phyloP scores from a whole-genome alignment of 2,797 vertebrate genomes.

The Meda fulgida region DNA sequence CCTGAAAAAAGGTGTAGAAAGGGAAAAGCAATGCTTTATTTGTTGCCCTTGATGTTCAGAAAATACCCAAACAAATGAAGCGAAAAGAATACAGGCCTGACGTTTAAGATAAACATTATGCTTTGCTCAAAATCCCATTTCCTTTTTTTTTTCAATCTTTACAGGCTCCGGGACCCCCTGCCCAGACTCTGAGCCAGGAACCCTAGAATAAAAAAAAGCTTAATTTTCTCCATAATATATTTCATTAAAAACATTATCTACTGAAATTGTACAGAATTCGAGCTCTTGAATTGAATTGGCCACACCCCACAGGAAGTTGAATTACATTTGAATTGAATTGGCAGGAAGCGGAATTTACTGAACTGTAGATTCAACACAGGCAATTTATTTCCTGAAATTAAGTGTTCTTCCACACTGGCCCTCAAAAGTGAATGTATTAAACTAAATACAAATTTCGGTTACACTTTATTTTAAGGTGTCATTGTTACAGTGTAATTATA shows the following conservation, averaged over 20 bases:
- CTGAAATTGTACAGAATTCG: neutral
- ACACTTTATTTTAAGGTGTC: too few relatives aligned
- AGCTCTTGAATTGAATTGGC: neutral
- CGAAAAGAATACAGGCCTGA: constrained; percentile 41
- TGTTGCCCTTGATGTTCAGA: constrained; percentile 61
- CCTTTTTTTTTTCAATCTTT: neutral
- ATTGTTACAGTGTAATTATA: too few relatives aligned
- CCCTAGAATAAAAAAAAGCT: neutral
- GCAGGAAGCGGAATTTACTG: neutral
- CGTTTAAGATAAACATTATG: constrained; percentile 34
- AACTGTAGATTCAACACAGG: neutral
- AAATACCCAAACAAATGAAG: constrained; percentile 54
- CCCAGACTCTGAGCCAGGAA: neutral
- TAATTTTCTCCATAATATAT: neutral
- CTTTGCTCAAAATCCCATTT: constrained; percentile 36
- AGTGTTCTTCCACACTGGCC: neutral
- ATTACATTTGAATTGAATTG: neutral
- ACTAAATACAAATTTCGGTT: neutral
- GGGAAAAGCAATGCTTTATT: constrained; percentile 58
- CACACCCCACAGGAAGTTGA: neutral
- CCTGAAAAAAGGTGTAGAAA: constrained; percentile 50
- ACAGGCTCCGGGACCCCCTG: neutral
- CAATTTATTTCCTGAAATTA: neutral
- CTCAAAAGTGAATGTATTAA: neutral
- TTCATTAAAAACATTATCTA: neutral